Evolutionary conservation across 2,797 vertebrate species (phyloP), one percentile per base, ranked within the genome.

Genomic region (Poliocrania exsul): DNA sequence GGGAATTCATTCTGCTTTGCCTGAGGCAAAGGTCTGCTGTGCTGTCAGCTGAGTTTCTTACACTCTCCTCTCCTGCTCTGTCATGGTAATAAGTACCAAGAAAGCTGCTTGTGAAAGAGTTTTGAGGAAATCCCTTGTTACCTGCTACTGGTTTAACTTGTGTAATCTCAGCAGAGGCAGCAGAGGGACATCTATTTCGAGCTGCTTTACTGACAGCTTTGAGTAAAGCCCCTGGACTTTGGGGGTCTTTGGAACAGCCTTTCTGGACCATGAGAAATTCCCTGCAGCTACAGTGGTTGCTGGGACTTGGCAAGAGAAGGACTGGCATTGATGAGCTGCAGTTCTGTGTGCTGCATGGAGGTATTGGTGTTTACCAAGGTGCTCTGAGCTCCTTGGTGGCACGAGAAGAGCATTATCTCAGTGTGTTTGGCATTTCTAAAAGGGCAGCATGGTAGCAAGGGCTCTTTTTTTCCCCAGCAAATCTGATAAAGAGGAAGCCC

Each of bases 1-100:
- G 86, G 91, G 84, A 94, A 91, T 94, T 96, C 51, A 20, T 88
- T 93, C 93, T 97, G 95, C 93, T 95, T 90, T 86, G 95, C 97
- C 95, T 61, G 83, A 94, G 94, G 97, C 96, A 93, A 87, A 95
- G 97, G 96, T 96, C 97, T 96, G 93, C 95, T 81, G 16, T 62
- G 89, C 96, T 97, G 97, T 86, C 94, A 96, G 91, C 83, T 58
- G 67, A 81, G 91, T 75, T 95, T 82, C 95, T 93, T 35, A 90
- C 54, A n/a, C 65, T 79, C 84, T 72, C 21, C 3, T 65, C 69
- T 92, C 37, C 37, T 44, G 77, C 71, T 96, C 96, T 95, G 88
- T 88, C 92, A 95, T 92, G 94, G 81, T 90, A 96, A 96, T 96
- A 79, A 92, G 80, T 57, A 72, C 92, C 86, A 73, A 85, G 90